Base-by-base conservation (phyloP, 2,797 vertebrate genomes). In the Hydrophis major region DNA sequence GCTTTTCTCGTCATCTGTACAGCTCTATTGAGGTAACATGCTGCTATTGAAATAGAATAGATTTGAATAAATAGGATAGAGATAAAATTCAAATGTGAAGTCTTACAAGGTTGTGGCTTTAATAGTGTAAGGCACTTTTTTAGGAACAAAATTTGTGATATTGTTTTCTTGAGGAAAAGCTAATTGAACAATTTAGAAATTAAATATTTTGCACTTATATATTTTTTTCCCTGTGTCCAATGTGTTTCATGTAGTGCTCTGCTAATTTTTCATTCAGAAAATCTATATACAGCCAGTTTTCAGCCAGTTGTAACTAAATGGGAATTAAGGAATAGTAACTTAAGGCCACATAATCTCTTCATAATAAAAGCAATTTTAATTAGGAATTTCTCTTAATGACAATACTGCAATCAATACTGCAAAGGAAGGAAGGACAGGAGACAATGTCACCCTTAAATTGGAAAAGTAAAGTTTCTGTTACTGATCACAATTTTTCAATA, bases 1-100 rank as follows among this genome's bases (percentile, higher is more conserved):
- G 99, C 97, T 99, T 99, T 97, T 99, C 99, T 78, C 98, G 99
- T 32, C 99, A 99, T 96, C 98, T 99, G 66, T 99, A 99, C 98
- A 99, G 99, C 97, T 99, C 99, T 94, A 99, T 99, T 96, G 99
- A 99, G 98, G 99, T 99, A 55, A 91, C 32, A 6, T 47, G 22
- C 50, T 27, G 2, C 78, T 60, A 88, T 87, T 90, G 55, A 32
- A 60, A 18, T 32, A 86, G 22, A 50, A 8, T 69, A 12, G 25
- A 20, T 37, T 12, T 87, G 32, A 59, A 56, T 69, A 13, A 63
- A 42, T 22, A 7, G 20, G 27, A 92, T n/a, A 20, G 8, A 32
- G n/a, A 42, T 32, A 55, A 32, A n/a, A 6, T 22, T 89, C 56
- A 61, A 14, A 91, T 53, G 5, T 0, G 27, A 66, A 25, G 37